Base-by-base conservation (phyloP, 2,888 invertebrate species). In the Acleris literana region DNA sequence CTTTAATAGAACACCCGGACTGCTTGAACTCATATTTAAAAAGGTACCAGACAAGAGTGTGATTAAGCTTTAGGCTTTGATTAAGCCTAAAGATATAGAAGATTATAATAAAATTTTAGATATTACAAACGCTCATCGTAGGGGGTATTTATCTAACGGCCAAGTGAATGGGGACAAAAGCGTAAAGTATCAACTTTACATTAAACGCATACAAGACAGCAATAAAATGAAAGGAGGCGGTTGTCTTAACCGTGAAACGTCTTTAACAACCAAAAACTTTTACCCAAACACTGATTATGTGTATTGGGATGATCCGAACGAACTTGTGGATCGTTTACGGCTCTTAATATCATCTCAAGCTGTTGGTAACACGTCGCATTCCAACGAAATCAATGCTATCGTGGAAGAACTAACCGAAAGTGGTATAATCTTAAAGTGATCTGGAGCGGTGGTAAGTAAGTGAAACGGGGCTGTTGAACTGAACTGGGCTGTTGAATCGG, bases 241-340 rank as follows among this genome's bases (percentile, higher is more conserved):
- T 20, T 59, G 59, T n/a, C 44, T 57, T 17, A 48, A 49, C 9
- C 11, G 18, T 17, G 17, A 6, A 25, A n/a, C 33, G 1, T 33
- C 33, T 1, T 33, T 39, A 49, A 51, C 51, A n/a, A 59, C 39
- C 17, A 59, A 61, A 46, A 53, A n/a, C n/a, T 53, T 61, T 44
- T 53, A 53, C 22, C 44, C 53, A 1, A 63, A 68, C 33, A 56
- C 63, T 16, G 68, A 64, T 44, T 76, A 75, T 69, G 64, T 69
- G 7, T 52, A 52, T 25, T 49, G 49, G 49, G 49, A 49, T 49
- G 17, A 49, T 49, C 33, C 33, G 6, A 33, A 33, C 33, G 33
- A 33, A 33, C 33, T 33, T 33, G 33, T 33, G 33, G 6, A 33
- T 33, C 33, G 33, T 9, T 33, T 33, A 33, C 33, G 33, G 11